phyloP scores from a whole-genome alignment of 2,113 vertebrate genomes.

The Syngnathus scovelli region DNA sequence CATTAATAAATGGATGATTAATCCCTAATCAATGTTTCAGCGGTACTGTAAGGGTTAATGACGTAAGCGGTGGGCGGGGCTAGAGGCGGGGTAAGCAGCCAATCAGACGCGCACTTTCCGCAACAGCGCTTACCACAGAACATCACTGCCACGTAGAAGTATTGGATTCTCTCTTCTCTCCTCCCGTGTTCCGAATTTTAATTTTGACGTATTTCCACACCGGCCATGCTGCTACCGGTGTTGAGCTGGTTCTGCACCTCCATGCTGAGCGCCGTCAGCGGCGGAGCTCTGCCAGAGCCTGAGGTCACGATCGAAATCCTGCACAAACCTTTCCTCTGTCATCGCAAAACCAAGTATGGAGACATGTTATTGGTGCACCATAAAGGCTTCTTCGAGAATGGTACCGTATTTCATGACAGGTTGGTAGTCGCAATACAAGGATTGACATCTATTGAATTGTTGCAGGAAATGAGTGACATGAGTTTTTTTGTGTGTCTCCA shows the following conservation, averaged over 20 bases:
- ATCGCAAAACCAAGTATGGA: constrained; percentile 80
- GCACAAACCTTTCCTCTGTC: constrained; percentile 85
- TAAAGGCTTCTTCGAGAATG: constrained; percentile 80
- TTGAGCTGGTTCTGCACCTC: constrained; percentile 52
- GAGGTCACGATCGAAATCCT: constrained; percentile 82
- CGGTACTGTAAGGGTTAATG: background rate
- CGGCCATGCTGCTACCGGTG: constrained; percentile 58
- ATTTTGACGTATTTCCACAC: background rate
- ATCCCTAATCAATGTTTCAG: background rate
- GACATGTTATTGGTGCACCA: constrained; percentile 85
- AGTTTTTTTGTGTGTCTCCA: constrained; percentile 40
- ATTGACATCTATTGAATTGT: no score
- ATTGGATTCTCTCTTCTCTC: background rate
- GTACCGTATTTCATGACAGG: constrained; percentile 83
- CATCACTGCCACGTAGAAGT: constrained; percentile 60
- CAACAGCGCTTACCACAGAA: constrained; percentile 19
- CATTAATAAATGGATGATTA: background rate
- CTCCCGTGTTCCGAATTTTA: no score
- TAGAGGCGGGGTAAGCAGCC: constrained; percentile 8
- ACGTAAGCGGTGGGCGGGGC: constrained; percentile 23
- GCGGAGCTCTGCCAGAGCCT: constrained; percentile 77
- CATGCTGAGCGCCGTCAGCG: constrained; percentile 52
- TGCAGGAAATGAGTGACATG: background rate
- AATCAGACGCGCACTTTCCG: constrained; percentile 39
- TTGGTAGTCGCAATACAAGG: constrained; percentile 26